Conservation (phyloP, 2,113 vertebrate genomes). For the Polypterus senegalus region DNA sequence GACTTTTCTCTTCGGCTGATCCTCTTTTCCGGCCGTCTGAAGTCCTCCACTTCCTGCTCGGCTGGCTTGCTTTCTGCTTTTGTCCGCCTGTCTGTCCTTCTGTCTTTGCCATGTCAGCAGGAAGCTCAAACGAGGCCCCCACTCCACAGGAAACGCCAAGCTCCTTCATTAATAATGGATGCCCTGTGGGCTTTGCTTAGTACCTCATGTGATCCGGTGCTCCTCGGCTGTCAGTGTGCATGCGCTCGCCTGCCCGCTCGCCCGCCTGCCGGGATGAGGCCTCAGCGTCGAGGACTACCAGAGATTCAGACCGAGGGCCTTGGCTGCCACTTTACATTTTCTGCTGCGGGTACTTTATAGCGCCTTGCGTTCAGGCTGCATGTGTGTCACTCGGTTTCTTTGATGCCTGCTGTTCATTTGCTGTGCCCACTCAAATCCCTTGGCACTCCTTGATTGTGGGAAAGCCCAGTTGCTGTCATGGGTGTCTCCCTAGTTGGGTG, state of each 20-base stretch:
- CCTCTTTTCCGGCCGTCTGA: background rate
- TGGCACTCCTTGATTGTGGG: background rate
- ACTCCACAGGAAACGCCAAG: constrained; percentile 12
- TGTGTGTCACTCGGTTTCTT: background rate
- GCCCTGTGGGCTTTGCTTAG: background rate
- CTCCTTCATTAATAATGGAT: constrained; percentile 15
- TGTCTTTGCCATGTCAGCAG: constrained; percentile 24
- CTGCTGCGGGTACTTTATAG: too few relatives aligned
- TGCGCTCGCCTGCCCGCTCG: constrained; percentile 2
- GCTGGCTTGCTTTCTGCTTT: background rate
- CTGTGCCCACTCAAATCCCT: too few relatives aligned
- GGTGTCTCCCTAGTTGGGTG: background rate
- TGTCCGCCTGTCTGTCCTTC: constrained; percentile 11
- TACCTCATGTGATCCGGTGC: constrained; percentile 7
- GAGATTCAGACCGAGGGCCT: too few relatives aligned
- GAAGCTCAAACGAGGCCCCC: background rate
- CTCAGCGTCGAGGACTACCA: background rate
- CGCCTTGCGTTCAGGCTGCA: background rate
- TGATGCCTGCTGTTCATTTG: background rate
- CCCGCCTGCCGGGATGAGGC: background rate
- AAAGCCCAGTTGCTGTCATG: background rate
- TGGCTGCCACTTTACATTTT: too few relatives aligned
- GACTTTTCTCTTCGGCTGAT: background rate
- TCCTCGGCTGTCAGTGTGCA: background rate
- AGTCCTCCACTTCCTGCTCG: background rate